Evolutionary conservation across 1,140 invertebrate genomes (phyloP).

Genomic region (Zaprionus davidi): DNA sequence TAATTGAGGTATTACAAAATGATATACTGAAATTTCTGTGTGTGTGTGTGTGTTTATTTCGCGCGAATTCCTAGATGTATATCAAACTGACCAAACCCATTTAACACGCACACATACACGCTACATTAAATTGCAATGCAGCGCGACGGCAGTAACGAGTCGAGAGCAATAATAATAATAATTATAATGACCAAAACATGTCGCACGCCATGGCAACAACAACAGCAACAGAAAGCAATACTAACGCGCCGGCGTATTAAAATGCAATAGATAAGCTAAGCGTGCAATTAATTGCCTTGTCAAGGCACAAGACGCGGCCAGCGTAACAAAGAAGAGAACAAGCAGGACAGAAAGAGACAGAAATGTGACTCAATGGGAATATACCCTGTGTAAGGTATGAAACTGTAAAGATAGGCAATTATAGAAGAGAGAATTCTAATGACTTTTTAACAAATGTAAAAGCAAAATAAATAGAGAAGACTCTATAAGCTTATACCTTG

Average conservation of each 20-base stretch:
- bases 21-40: background rate
- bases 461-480: no score
- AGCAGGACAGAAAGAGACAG: background rate
- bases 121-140: constrained; percentile 59
- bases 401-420: background rate
- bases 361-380: background rate
- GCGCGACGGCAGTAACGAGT: constrained; percentile 26
- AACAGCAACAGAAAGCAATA: constrained; percentile 1
- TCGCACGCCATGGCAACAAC: constrained; percentile 59
- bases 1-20: constrained; percentile 2
- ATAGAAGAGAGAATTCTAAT: no score
- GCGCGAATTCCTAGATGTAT: constrained; percentile 2
- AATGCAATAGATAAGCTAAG: constrained; percentile 75
- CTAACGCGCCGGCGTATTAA: constrained; percentile 63
- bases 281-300: constrained; percentile 64
- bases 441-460: no score
- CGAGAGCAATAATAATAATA: constrained; percentile 38
- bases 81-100: constrained; percentile 19
- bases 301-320: constrained; percentile 9
- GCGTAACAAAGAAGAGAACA: background rate
- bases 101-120: constrained; percentile 11
- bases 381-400: background rate
- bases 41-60: background rate
- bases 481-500: no score
- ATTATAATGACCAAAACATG: constrained; percentile 78